Conservation (phyloP, 2,797 vertebrate species). For the Bradypodion ventrale region DNA sequence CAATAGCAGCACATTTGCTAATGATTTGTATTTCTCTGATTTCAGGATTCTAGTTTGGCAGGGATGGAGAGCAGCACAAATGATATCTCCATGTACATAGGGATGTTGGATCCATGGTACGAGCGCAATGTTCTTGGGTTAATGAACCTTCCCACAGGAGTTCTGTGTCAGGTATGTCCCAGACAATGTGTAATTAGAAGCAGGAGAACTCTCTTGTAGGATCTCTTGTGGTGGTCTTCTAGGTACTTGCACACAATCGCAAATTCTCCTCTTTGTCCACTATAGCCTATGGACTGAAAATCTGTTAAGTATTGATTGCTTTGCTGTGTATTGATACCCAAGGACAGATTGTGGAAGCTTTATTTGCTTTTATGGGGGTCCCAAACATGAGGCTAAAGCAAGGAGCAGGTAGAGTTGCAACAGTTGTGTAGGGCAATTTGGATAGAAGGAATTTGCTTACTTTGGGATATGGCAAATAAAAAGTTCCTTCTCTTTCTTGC, state of each 20-base stretch:
- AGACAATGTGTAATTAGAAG: background rate
- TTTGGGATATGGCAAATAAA: background rate
- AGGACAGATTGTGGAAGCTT: background rate
- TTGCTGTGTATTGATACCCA: background rate
- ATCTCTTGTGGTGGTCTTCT: background rate
- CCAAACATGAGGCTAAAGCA: background rate
- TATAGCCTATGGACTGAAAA: background rate
- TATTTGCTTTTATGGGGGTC: background rate
- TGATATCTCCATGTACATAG: conserved; percentile 91
- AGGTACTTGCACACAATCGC: background rate
- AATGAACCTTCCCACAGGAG: conserved; percentile 85
- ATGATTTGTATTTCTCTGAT: conserved; percentile 21
- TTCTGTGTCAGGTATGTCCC: conserved; percentile 88
- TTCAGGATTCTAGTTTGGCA: conserved; percentile 55
- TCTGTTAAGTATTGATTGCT: background rate
- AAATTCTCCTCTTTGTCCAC: background rate
- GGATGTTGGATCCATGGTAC: conserved; percentile 97
- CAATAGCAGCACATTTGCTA: background rate
- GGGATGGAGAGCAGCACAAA: conserved; percentile 85
- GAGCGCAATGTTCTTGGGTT: conserved; percentile 91
- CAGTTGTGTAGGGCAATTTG: background rate
- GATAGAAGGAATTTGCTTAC: background rate
- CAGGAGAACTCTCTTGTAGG: background rate
- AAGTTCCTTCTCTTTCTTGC: background rate
- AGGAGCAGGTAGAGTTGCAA: background rate